A percentile compares a stretch with the other conserved stretches of the same genome.
Conservation (phyloP, 2,113 vertebrate species). For the Catagonus wagneri region DNA sequence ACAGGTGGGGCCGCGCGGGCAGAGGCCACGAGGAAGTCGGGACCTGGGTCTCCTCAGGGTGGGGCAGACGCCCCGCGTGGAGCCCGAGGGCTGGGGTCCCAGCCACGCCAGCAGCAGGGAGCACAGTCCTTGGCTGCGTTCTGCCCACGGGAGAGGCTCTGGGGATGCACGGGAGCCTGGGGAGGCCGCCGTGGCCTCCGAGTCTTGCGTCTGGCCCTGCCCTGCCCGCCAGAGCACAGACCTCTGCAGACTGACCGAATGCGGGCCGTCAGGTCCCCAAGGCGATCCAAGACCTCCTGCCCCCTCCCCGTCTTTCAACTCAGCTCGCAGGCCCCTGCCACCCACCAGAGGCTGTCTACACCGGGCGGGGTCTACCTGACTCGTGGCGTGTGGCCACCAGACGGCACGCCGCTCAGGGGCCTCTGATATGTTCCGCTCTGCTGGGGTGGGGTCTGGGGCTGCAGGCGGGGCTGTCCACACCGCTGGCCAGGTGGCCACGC, state of each 20-base stretch:
- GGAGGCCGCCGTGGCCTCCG: neutral
- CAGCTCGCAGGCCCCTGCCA: neutral
- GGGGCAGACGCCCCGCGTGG: neutral
- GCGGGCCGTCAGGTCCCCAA: neutral
- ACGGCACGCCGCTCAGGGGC: neutral
- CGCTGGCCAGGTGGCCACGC: neutral
- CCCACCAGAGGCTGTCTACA: neutral
- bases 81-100: neutral
- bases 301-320: neutral
- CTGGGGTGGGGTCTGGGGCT: neutral
- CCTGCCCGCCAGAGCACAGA: neutral
- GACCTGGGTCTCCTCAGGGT: neutral
- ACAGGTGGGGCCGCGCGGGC: neutral
- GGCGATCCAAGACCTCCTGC: neutral
- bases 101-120: neutral
- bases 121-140: neutral
- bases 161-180: too few relatives aligned
- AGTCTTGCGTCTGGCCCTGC: neutral
- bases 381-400: neutral
- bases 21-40: accelerated
- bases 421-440: neutral
- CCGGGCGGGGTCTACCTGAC: neutral
- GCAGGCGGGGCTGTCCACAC: neutral
- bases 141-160: neutral
- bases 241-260: neutral